Evolutionary conservation across 2,797 vertebrate genomes (phyloP).

Genomic region (Erpetoichthys calabaricus): DNA sequence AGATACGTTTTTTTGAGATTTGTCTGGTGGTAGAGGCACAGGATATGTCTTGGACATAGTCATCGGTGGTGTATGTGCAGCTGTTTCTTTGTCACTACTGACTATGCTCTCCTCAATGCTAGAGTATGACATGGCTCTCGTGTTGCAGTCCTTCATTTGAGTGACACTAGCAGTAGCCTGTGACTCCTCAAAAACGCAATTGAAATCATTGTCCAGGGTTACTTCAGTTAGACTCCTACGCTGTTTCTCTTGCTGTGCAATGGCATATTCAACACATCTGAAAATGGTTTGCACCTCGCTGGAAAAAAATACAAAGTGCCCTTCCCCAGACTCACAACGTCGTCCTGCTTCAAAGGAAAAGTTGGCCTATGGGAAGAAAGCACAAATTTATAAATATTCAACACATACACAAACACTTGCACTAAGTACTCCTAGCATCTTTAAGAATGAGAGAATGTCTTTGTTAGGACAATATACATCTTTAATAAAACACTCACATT

Average conservation of each 20-base stretch:
- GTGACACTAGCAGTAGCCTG: slow-evolving; percentile 6
- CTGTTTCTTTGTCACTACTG: too few relatives aligned
- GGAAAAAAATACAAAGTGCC: slow-evolving; percentile 66
- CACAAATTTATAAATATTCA: background rate
- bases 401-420: too few relatives aligned
- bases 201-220: too few relatives aligned
- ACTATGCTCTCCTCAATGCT: background rate
- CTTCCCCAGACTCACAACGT: slow-evolving; percentile 70
- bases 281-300: slow-evolving; percentile 44
- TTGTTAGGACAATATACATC: background rate
- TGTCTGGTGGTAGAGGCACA: too few relatives aligned
- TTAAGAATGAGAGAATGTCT: background rate
- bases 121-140: slow-evolving; percentile 17
- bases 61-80: too few relatives aligned
- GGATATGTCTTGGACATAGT: too few relatives aligned
- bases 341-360: slow-evolving; percentile 73
- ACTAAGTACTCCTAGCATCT: too few relatives aligned
- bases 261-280: slow-evolving; percentile 36
- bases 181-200: background rate
- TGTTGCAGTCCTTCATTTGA: slow-evolving; percentile 4
- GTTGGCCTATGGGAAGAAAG: slow-evolving; percentile 40
- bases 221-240: slow-evolving; percentile 11
- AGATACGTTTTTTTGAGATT: too few relatives aligned
- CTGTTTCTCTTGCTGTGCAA: slow-evolving; percentile 21
- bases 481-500: too few relatives aligned